Evolutionary conservation across 2,113 vertebrate species (phyloP).

Genomic region (Toxotes jaculatrix): DNA sequence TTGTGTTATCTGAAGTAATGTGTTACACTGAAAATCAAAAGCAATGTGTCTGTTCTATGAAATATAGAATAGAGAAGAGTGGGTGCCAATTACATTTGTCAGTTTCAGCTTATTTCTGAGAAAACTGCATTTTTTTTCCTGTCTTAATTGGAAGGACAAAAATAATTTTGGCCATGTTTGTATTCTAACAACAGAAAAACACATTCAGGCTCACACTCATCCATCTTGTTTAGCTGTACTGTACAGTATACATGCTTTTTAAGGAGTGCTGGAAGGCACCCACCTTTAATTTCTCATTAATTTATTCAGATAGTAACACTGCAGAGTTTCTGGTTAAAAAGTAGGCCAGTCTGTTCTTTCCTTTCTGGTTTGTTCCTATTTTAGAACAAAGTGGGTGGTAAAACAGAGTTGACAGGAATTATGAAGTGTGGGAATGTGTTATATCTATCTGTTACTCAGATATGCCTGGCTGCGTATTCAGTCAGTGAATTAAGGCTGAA

Average conservation of each 20-base stretch:
- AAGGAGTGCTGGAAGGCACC: background rate
- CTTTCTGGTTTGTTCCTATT: conserved; percentile 40
- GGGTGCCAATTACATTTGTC: no score
- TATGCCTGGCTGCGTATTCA: conserved; percentile 19
- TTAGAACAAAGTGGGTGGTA: conserved; percentile 45
- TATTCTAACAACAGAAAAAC: no score
- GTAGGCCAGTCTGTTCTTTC: conserved; percentile 53
- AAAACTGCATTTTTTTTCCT: no score
- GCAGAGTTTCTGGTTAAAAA: conserved; percentile 34
- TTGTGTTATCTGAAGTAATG: no score
- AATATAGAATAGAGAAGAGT: no score
- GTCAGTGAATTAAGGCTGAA: background rate
- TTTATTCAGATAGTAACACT: conserved; percentile 39
- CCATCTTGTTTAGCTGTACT: background rate
- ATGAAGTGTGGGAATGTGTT: conserved; percentile 9
- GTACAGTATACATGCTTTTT: background rate
- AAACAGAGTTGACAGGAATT: conserved; percentile 41
- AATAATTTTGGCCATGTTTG: no score
- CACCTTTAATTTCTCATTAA: background rate
- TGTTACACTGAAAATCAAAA: no score
- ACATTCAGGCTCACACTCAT: background rate
- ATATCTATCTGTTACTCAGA: conserved; percentile 11
- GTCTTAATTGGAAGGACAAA: no score
- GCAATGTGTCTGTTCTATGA: no score
- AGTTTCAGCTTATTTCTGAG: no score